Percentiles rank a stretch among this genome's conserved stretches.
Conservation (phyloP, 1,140 invertebrate species). For the Plutomurus gul region DNA sequence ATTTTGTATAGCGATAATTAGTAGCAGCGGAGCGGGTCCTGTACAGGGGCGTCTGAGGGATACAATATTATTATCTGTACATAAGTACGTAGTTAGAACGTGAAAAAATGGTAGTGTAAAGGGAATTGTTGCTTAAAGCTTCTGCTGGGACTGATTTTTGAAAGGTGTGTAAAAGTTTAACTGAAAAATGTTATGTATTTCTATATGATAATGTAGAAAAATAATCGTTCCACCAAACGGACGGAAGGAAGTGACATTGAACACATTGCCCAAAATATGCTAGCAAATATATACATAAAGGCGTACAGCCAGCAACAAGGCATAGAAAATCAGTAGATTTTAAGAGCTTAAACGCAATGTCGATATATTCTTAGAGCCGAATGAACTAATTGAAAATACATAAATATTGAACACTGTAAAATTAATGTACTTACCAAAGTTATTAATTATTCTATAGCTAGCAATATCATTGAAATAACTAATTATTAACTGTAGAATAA, state of each 20-base stretch:
- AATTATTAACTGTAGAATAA: too few species aligned
- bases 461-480: too few species aligned
- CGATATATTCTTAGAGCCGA: background rate
- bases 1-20: too few species aligned
- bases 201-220: constrained; percentile 4
- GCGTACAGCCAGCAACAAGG: background rate
- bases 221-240: background rate
- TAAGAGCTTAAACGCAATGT: constrained; percentile 22
- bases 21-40: too few species aligned
- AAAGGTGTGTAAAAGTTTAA: background rate
- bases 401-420: background rate
- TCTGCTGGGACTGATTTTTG: constrained; percentile 7
- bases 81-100: background rate
- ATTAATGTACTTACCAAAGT: background rate
- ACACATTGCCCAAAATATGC: background rate
- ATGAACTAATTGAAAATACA: background rate
- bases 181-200: background rate
- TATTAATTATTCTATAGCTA: background rate
- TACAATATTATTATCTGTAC: background rate
- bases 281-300: too few species aligned
- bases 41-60: too few species aligned
- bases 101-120: background rate
- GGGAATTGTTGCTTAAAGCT: constrained; percentile 13
- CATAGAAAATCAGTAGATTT: constrained; percentile 4
- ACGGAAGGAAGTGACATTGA: too few species aligned